A percentile compares a stretch with the other conserved stretches of the same genome.
Conservation (phyloP, 2,888 invertebrate species). For the Congeria kusceri region DNA sequence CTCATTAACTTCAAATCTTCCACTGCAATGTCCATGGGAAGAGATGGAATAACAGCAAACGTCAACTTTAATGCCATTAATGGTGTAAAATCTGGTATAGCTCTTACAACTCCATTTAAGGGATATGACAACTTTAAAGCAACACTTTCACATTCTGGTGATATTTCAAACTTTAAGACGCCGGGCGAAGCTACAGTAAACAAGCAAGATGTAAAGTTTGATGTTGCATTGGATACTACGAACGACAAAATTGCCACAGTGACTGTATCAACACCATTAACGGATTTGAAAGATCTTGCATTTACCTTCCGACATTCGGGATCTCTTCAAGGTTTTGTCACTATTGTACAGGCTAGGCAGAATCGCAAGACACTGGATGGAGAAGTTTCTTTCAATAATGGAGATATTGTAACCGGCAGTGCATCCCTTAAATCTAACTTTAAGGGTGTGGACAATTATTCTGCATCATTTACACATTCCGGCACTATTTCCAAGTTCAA, state of each 20-base stretch:
- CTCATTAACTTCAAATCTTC: constrained; percentile 27
- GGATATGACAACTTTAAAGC: constrained; percentile 25
- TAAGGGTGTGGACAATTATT: constrained; percentile 22
- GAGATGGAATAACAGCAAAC: constrained; percentile 16
- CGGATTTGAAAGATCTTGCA: constrained; percentile 28
- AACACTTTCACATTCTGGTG: constrained; percentile 23
- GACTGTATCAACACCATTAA: constrained; percentile 32
- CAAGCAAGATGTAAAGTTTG: constrained; percentile 6
- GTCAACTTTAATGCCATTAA: constrained; percentile 21
- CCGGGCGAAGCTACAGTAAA: constrained; percentile 25
- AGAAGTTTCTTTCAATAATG: constrained; percentile 18
- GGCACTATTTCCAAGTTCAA: constrained; percentile 17
- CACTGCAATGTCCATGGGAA: constrained; percentile 24
- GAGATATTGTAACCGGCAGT: constrained; percentile 8
- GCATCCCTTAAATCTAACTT: constrained; percentile 40
- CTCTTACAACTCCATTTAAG: constrained; percentile 27
- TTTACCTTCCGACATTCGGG: constrained; percentile 33
- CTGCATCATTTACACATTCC: constrained; percentile 29
- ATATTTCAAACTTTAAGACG: constrained; percentile 27
- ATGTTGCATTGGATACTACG: constrained; percentile 13
- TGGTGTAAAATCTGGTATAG: constrained; percentile 17
- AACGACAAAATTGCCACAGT: constrained; percentile 19
- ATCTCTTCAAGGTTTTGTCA: constrained; percentile 33
- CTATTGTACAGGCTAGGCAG: constrained; percentile 10
- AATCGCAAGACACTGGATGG: constrained; percentile 29